These are phyloP conservation scores for Malurus alboscapulatus DNA, from an alignment of 2,113 vertebrate species.

Conservation along the genomic window DNA sequence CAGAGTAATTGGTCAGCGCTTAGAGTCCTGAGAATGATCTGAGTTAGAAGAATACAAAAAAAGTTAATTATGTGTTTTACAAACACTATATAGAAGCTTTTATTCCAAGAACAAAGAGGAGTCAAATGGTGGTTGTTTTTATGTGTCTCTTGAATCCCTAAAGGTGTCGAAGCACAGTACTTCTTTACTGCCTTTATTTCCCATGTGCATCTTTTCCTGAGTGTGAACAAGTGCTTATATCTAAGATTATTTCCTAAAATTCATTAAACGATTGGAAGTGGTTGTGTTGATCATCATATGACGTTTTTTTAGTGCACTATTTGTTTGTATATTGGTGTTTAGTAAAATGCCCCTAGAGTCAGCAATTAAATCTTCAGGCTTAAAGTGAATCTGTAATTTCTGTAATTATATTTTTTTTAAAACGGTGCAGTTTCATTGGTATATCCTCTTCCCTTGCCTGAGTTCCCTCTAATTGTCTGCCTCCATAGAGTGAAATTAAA, in stretches of 20 bases:
- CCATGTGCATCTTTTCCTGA: neutral
- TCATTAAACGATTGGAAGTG: neutral
- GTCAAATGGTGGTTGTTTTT: neutral
- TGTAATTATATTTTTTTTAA: neutral
- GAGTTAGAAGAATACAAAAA: neutral
- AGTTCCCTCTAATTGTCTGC: slow-evolving; percentile 29
- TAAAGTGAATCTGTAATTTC: slow-evolving; percentile 25
- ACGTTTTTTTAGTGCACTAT: neutral
- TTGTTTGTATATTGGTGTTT: neutral
- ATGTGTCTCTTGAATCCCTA: neutral
- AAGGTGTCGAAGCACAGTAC: neutral
- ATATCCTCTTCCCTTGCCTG: neutral
- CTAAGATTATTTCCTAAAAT: slow-evolving; percentile 4
- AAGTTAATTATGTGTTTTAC: neutral
- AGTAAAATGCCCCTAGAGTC: neutral
- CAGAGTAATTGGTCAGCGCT: neutral
- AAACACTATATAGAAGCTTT: neutral
- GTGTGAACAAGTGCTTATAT: neutral
- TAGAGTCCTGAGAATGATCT: neutral
- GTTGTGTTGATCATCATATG: neutral
- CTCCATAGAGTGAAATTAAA: slow-evolving; percentile 46
- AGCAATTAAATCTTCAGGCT: neutral
- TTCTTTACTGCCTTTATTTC: neutral
- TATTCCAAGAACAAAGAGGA: neutral
- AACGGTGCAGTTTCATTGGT: slow-evolving; percentile 1